Evolutionary conservation across 2,113 vertebrate genomes (phyloP), one percentile per base, ranked within the genome.

Genomic region (Catharus fuscescens): DNA sequence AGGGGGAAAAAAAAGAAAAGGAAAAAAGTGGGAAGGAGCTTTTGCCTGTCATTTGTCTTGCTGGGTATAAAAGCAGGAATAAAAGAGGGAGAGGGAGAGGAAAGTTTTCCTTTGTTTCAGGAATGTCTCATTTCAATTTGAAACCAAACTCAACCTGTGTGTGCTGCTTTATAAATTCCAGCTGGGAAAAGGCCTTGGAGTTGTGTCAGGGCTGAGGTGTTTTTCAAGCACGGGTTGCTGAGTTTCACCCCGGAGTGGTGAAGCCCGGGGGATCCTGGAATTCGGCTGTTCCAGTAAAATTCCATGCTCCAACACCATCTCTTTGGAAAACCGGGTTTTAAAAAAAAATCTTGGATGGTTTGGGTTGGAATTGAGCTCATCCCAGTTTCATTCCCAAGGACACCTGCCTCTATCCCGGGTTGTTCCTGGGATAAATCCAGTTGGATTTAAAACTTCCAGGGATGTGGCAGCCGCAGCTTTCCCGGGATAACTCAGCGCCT

Each of bases 61-160:
- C 82, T 15, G 71, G 9, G 1, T 54, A 97, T 90, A 96, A 95
- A 90, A 90, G 94, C 18, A 5, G 90, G 84, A 93, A 94, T 93
- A 93, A 92, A 62, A n/a, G 78, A 23, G 85, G 62, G 82, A 83
- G 86, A 93, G 64, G 64, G 20, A 93, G 82, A 97, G 79, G 67
- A 92, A 94, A 93, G 79, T 92, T 94, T 59, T 61, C 88, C 95
- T 96, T 96, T 95, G 92, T 95, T 95, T 97, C 95, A 96, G 13
- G 89, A 95, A 92, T 54, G 86, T 96, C 96, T 95, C 95, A 93
- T 97, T 96, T 97, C 94, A 96, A 96, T 96, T 73, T 95, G 96
- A 96, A 97, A 94, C 94, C 40, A 15, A 86, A 50, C 67, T 90
- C 80, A 40, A 72, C 48, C 52, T 73, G 92, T 31, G 17, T 81